phyloP scores from a whole-genome alignment of 2,113 vertebrate species.

The Tonatia bakeri region DNA sequence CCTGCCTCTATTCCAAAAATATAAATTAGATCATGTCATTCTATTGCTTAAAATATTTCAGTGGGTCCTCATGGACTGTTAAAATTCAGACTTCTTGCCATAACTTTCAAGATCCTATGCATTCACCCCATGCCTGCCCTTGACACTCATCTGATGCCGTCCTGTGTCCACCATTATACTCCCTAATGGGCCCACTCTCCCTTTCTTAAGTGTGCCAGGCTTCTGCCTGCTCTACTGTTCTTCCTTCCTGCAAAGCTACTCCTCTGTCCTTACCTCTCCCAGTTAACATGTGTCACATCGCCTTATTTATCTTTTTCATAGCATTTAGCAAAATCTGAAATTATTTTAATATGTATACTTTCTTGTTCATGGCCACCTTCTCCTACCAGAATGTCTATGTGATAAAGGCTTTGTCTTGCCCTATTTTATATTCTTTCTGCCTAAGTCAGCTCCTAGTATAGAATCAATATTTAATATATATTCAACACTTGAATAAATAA shows the following conservation, averaged over 20 bases:
- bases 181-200: not conserved
- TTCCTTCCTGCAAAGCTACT: accelerated
- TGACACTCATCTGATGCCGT: not conserved
- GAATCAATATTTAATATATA: not conserved
- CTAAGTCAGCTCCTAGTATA: not conserved
- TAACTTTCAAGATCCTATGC: not conserved
- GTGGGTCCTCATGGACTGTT: not conserved
- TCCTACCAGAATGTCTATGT: not conserved
- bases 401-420: not conserved
- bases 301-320: not conserved
- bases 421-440: too few species aligned
- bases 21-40: not conserved
- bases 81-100: not conserved
- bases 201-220: accelerated
- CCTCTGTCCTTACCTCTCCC: not conserved
- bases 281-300: not conserved
- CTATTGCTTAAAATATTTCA: not conserved
- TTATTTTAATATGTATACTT: not conserved
- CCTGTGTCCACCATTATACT: accelerated
- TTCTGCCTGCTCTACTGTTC: not conserved
- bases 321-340: not conserved
- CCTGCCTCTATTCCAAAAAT: not conserved
- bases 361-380: not conserved
- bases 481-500: not conserved
- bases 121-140: not conserved